Conservation (phyloP, 2,888 invertebrate genomes). For the Hypomecis atomaria region DNA sequence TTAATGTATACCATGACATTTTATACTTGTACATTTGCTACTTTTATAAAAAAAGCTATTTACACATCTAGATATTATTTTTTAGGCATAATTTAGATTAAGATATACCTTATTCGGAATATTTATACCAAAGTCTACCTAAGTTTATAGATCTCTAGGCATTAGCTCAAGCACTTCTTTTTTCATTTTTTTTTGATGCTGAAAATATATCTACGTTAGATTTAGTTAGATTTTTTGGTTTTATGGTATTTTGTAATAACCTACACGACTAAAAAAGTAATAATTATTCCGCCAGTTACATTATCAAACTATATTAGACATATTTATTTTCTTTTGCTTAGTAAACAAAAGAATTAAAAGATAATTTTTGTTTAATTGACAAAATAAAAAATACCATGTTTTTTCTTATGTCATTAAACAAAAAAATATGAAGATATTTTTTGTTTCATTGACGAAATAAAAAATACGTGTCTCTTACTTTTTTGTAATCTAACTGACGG, state of each 20-base stretch:
- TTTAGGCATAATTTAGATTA: slow-evolving; percentile 33
- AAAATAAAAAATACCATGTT: too few species aligned
- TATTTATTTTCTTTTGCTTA: too few species aligned
- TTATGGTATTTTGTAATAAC: background rate
- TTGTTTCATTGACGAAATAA: too few species aligned
- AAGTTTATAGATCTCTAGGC: slow-evolving; percentile 61
- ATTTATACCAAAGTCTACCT: slow-evolving; percentile 76
- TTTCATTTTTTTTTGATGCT: background rate
- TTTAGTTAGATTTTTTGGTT: background rate
- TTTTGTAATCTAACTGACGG: too few species aligned
- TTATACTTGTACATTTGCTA: slow-evolving; percentile 26
- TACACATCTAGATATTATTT: slow-evolving; percentile 7
- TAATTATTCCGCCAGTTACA: too few species aligned
- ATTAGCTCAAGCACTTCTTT: slow-evolving; percentile 55
- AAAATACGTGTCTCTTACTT: too few species aligned
- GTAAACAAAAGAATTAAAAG: too few species aligned
- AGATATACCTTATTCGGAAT: slow-evolving; percentile 39
- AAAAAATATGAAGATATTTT: too few species aligned
- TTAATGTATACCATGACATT: slow-evolving; percentile 27
- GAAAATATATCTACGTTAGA: background rate
- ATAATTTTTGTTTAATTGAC: too few species aligned
- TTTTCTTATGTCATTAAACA: too few species aligned
- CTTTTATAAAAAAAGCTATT: slow-evolving; percentile 21
- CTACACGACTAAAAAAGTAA: too few species aligned
- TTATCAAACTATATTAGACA: too few species aligned